Evolutionary conservation across 2,888 invertebrate genomes (phyloP).

Genomic region (Drosophila paracracens): DNA sequence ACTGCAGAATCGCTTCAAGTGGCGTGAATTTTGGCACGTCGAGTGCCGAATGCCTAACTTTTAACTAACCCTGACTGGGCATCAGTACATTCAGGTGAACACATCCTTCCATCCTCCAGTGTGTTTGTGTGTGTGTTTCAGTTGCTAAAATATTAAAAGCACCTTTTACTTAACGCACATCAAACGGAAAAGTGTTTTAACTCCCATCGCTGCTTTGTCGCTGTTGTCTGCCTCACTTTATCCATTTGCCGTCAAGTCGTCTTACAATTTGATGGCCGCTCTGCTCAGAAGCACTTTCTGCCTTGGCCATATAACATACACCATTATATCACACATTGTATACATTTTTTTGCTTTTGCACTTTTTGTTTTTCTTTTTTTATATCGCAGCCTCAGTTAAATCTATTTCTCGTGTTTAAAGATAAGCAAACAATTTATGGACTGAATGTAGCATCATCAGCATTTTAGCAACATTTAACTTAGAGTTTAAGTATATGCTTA

Average conservation of each 20-base stretch:
- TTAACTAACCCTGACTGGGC: slow-evolving; percentile 60
- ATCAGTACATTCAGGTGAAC: slow-evolving; percentile 41
- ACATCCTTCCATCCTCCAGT: slow-evolving; percentile 23
- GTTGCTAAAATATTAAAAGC: slow-evolving; percentile 70
- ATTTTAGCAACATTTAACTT: not conserved
- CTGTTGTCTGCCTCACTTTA: slow-evolving; percentile 19
- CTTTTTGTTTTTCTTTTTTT: not conserved
- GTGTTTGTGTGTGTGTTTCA: not conserved
- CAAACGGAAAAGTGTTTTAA: slow-evolving; percentile 56
- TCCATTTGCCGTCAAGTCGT: slow-evolving; percentile 21
- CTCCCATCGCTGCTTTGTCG: slow-evolving; percentile 33
- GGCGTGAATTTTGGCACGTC: slow-evolving; percentile 75
- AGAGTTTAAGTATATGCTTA: not conserved
- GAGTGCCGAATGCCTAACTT: slow-evolving; percentile 60
- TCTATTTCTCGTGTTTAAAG: not conserved
- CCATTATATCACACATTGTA: not conserved
- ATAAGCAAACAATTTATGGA: not conserved
- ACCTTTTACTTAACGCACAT: slow-evolving; percentile 65
- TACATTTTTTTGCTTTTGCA: not conserved
- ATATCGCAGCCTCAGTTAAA: not conserved
- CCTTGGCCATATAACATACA: slow-evolving; percentile 15
- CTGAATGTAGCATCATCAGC: not conserved
- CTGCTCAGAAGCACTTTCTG: slow-evolving; percentile 20
- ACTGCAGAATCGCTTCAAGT: slow-evolving; percentile 54
- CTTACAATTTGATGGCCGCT: slow-evolving; percentile 42